Conservation (phyloP, 2,888 invertebrate species). For the Altica lythri region DNA sequence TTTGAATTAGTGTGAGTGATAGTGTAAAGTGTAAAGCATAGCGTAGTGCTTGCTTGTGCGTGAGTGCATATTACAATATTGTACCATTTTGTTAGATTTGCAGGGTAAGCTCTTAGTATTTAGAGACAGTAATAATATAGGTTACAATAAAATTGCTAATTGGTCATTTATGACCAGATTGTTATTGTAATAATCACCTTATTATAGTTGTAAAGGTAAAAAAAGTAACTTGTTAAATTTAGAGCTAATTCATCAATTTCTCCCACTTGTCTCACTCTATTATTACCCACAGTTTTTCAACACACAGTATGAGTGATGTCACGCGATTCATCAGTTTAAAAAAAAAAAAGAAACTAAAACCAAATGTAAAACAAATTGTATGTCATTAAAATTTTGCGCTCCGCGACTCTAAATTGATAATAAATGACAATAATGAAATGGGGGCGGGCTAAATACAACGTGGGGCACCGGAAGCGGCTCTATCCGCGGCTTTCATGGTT, state of each 20-base stretch:
- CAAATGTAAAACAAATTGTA: constrained; percentile 56
- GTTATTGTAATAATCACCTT: too few species aligned
- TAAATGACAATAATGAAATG: constrained; percentile 58
- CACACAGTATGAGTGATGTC: constrained; percentile 39
- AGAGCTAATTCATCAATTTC: constrained; percentile 47
- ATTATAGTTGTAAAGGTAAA: constrained; percentile 5
- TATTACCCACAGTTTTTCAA: constrained; percentile 33
- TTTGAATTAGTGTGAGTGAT: too few species aligned
- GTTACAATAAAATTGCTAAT: too few species aligned
- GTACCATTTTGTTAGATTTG: too few species aligned
- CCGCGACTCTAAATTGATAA: constrained; percentile 56
- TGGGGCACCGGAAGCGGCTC: constrained; percentile 52
- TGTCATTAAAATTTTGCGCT: constrained; percentile 58
- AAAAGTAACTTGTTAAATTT: constrained; percentile 35
- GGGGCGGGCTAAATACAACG: constrained; percentile 53
- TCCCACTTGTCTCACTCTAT: constrained; percentile 33
- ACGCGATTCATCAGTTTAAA: constrained; percentile 42
- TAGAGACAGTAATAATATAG: too few species aligned
- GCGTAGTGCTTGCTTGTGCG: too few species aligned
- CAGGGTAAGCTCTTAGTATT: too few species aligned
- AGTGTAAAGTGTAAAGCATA: too few species aligned
- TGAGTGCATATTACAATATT: too few species aligned
- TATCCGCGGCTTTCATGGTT: constrained; percentile 47
- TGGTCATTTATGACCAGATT: too few species aligned
- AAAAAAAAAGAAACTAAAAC: constrained; percentile 40